Evolutionary conservation across 2,113 vertebrate genomes (phyloP), one percentile per base, ranked within the genome.

Genomic region (Chionomys nivalis): DNA sequence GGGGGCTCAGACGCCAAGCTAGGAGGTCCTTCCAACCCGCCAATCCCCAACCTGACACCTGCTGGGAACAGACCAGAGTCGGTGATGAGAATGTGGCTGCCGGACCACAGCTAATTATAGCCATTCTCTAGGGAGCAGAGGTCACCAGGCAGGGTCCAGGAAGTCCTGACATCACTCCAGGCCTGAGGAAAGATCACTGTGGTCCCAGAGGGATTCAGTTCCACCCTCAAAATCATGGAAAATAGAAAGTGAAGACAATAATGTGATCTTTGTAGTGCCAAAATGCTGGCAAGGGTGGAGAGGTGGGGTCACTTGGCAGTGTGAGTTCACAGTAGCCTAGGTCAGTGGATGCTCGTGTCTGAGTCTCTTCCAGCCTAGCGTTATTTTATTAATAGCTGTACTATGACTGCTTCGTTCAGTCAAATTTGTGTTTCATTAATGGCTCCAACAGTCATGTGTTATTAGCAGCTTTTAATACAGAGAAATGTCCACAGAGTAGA

Each of bases 101-200:
- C 70, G 36, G 92, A 33, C 87, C 19, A 16, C 7, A 44, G 52
- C 96, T 97, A 97, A 96, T 87, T 94, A 97, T 91, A 95, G 94
- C 85, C 3, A 0, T 23, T 94, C 85, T 86, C 92, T 13, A 36
- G 63, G 89, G 86, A 72, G 66, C 61, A 33, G 61, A 63, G 61
- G 61, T 42, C 39, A 1, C 14, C 82, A 63, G 58, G 58, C 21
- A 47, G 65, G 87, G 77, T 73, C 63, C 61, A 44, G 39, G 94
- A 33, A 89, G 61, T 19, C 66, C 33, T 24, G 28, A 91, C 31
- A 52, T 44, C n/a, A 91, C 52, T 42, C 36, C 44, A 66, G 72
- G 19, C 36, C 33, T 36, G 28, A 26, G 61, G 66, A 68, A 23
- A 14, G 26, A 26, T 82, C 36, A n/a, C 3, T 42, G 16, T 26